Percentiles rank a stretch among this genome's conserved stretches.
phyloP scores from a whole-genome alignment of 1,140 invertebrate genomes.

The Drosophila athabasca region DNA sequence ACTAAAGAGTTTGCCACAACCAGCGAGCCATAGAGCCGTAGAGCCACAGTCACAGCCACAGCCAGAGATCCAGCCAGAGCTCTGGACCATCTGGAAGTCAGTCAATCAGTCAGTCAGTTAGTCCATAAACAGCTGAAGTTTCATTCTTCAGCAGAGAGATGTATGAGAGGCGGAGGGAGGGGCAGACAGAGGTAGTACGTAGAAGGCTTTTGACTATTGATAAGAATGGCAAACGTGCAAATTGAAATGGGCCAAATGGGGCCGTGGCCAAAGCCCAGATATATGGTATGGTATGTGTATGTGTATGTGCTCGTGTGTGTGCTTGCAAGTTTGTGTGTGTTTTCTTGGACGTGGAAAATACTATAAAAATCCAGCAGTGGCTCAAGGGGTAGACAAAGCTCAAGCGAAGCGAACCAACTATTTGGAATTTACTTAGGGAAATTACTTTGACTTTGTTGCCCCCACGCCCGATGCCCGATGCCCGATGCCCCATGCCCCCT shows the following conservation, averaged over 20 bases:
- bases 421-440: slow-evolving; percentile 60
- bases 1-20: slow-evolving; percentile 41
- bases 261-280: slow-evolving; percentile 12
- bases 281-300: background rate
- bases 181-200: slow-evolving; percentile 1
- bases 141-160: slow-evolving; percentile 30
- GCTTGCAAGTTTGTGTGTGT: background rate
- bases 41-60: too few species aligned
- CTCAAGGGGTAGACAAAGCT: slow-evolving; percentile 29
- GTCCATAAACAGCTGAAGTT: slow-evolving; percentile 58
- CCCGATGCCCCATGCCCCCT: background rate
- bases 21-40: background rate
- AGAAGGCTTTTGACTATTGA: slow-evolving; percentile 42
- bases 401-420: slow-evolving; percentile 32
- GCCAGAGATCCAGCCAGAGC: background rate
- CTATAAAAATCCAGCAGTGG: slow-evolving; percentile 28
- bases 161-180: background rate
- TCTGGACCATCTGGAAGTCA: slow-evolving; percentile 40
- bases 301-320: too few species aligned
- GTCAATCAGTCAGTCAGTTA: slow-evolving; percentile 62
- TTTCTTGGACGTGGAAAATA: slow-evolving; percentile 4
- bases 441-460: slow-evolving; percentile 58
- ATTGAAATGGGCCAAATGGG: slow-evolving; percentile 40
- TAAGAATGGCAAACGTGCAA: slow-evolving; percentile 52
- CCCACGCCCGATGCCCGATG: too few species aligned